Conservation (phyloP, 2,113 vertebrate genomes). For the Hylia prasina region DNA sequence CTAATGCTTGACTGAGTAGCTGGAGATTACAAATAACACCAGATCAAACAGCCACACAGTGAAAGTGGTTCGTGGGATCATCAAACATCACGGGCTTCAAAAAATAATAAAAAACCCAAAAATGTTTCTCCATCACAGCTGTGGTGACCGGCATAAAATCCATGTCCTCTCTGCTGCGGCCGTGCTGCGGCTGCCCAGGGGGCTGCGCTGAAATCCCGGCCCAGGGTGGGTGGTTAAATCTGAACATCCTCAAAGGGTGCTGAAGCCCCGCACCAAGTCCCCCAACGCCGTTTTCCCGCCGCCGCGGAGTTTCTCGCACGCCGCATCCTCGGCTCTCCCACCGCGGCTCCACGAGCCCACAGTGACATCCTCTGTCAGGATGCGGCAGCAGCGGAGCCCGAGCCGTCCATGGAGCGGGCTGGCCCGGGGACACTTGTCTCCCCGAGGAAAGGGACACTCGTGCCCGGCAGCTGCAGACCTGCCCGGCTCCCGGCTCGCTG, state of each 20-base stretch:
- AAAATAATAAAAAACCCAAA: background rate
- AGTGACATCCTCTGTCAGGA: constrained; percentile 43
- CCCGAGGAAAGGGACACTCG: background rate
- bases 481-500: rapidly evolving
- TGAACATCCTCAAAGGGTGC: background rate
- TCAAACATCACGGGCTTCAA: rapidly evolving
- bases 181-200: background rate
- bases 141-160: rapidly evolving
- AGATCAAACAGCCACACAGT: background rate
- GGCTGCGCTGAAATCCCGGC: background rate
- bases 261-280: rapidly evolving
- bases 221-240: background rate
- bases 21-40: background rate
- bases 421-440: background rate
- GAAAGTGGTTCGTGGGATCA: background rate
- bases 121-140: background rate
- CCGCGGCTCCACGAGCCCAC: background rate
- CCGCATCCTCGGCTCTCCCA: background rate
- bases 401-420: rapidly evolving
- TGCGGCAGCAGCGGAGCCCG: background rate
- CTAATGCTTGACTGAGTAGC: background rate
- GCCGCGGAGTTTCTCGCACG: rapidly evolving
- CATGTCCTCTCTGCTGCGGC: background rate
- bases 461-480: background rate
- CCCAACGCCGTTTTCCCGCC: rapidly evolving